Evolutionary conservation across 64 coral and sea anemone species (phyloP).

Genomic region (Montipora sp.): DNA sequence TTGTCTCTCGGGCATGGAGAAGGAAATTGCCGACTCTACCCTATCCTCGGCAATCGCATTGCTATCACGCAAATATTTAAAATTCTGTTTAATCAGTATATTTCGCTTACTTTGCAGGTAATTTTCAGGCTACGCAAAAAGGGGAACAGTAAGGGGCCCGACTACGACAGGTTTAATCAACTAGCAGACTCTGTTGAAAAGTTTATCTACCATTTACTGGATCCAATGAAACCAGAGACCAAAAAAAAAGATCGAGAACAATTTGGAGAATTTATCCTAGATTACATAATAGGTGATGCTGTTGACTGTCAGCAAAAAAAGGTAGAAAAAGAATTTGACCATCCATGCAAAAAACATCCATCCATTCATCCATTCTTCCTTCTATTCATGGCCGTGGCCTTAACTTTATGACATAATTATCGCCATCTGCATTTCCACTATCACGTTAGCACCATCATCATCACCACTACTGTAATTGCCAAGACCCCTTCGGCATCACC

Average conservation of each 20-base stretch:
- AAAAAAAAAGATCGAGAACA: neutral
- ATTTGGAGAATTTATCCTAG: neutral
- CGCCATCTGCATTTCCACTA: too few relatives aligned
- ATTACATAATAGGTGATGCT: neutral
- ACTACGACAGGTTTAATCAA: neutral
- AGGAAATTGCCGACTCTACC: too few relatives aligned
- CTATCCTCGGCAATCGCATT: too few relatives aligned
- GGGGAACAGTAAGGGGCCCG: neutral
- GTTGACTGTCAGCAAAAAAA: neutral
- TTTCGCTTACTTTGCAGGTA: neutral
- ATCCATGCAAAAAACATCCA: too few relatives aligned
- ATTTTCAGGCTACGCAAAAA: neutral
- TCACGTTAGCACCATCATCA: too few relatives aligned
- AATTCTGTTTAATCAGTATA: neutral
- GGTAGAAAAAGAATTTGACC: neutral
- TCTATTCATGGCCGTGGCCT: too few relatives aligned
- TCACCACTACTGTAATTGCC: too few relatives aligned
- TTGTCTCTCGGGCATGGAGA: too few relatives aligned
- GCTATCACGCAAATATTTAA: too few relatives aligned
- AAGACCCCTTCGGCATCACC: too few relatives aligned
- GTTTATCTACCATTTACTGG: neutral
- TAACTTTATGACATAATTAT: too few relatives aligned
- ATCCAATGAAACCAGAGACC: neutral
- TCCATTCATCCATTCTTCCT: too few relatives aligned
- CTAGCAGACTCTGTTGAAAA: slow-evolving; percentile 1